phyloP scores from a whole-genome alignment of 2,888 invertebrate species.

The Orthonychiurus folsomi region DNA sequence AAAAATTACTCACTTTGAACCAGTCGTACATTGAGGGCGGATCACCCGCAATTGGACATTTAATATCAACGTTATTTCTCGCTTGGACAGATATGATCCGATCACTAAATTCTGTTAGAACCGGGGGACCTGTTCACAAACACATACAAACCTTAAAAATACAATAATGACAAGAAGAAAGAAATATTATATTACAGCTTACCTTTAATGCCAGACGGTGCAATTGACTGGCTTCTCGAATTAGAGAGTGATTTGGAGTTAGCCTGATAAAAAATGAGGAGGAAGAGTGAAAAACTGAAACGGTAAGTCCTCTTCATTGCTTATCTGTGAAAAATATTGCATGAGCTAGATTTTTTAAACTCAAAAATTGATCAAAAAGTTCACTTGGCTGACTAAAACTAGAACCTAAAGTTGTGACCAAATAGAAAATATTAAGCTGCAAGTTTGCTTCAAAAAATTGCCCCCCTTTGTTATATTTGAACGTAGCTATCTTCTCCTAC shows the following conservation, averaged over 20 bases:
- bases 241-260: not conserved
- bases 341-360: not conserved
- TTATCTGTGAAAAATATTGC: not conserved
- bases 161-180: not conserved
- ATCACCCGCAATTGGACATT: slow-evolving; percentile 25
- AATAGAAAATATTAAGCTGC: too few relatives aligned
- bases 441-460: too few relatives aligned
- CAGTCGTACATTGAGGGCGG: slow-evolving; percentile 27
- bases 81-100: slow-evolving; percentile 14
- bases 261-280: not conserved
- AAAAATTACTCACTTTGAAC: slow-evolving; percentile 34
- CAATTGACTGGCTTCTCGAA: not conserved
- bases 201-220: too few relatives aligned
- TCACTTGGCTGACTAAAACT: too few relatives aligned
- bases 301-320: not conserved
- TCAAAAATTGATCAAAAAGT: not conserved
- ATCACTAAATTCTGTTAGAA: slow-evolving; percentile 7
- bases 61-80: slow-evolving; percentile 30
- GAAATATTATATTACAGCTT: not conserved
- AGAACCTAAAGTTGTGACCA: too few relatives aligned
- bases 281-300: not conserved
- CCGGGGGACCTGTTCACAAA: slow-evolving; percentile 19
- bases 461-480: too few relatives aligned
- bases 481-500: too few relatives aligned
- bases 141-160: not conserved